phyloP scores from a whole-genome alignment of 1,140 invertebrate genomes.

The Phortica variegata region DNA sequence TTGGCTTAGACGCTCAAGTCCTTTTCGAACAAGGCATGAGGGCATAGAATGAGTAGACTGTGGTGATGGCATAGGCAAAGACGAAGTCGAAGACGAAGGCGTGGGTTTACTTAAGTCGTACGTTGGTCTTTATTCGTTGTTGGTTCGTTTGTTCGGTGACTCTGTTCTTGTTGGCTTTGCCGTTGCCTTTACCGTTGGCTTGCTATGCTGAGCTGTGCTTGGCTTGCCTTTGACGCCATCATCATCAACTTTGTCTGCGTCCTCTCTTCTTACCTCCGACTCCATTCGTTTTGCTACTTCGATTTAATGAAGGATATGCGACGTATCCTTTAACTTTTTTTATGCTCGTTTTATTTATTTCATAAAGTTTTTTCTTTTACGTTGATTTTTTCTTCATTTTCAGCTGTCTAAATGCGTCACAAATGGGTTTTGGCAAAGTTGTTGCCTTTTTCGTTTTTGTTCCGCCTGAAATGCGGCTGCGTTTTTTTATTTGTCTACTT shows the following conservation, averaged over 20 bases:
- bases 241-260: constrained; percentile 9
- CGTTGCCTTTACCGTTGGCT: too few relatives aligned
- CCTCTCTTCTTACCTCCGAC: constrained; percentile 23
- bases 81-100: too few relatives aligned
- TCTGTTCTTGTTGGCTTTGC: not conserved
- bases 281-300: constrained; percentile 42
- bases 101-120: not conserved
- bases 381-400: too few relatives aligned
- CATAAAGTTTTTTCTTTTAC: constrained; percentile 47
- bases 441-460: constrained; percentile 1
- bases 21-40: constrained; percentile 17
- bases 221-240: constrained; percentile 13
- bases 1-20: constrained; percentile 9
- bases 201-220: too few relatives aligned
- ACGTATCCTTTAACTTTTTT: constrained; percentile 17
- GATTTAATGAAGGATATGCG: constrained; percentile 54
- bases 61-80: too few relatives aligned
- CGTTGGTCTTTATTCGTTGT: constrained; percentile 11
- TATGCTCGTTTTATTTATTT: constrained; percentile 35
- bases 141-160: constrained; percentile 1
- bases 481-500: too few relatives aligned
- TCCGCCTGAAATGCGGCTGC: constrained; percentile 19
- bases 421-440: too few relatives aligned
- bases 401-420: too few relatives aligned
- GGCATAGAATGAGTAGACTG: too few relatives aligned